Evolutionary conservation across 2,797 vertebrate genomes (phyloP).

Genomic region (Morelia viridis): DNA sequence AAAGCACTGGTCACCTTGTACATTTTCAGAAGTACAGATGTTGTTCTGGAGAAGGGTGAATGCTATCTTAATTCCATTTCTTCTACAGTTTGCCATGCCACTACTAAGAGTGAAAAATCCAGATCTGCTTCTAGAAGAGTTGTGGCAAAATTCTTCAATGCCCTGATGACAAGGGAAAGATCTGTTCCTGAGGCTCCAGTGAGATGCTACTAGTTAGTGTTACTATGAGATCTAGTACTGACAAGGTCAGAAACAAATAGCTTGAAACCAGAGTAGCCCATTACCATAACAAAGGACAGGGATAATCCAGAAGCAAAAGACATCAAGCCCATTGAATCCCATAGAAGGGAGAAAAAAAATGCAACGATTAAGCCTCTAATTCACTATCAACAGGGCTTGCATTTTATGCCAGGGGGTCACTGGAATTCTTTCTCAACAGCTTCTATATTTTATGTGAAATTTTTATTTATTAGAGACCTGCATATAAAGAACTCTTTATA

Average conservation of each 20-base stretch:
- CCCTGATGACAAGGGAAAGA: background rate
- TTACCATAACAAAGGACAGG: too few relatives aligned
- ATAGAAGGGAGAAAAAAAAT: background rate
- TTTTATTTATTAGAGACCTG: background rate
- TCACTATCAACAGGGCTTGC: background rate
- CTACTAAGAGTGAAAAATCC: too few relatives aligned
- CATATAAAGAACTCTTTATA: background rate
- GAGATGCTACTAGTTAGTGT: background rate
- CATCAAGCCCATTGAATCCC: background rate
- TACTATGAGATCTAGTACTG: too few relatives aligned
- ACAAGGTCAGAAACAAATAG: too few relatives aligned
- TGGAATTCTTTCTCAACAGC: background rate
- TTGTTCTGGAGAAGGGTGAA: too few relatives aligned
- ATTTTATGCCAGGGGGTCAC: background rate
- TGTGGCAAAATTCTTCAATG: too few relatives aligned
- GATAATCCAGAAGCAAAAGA: background rate
- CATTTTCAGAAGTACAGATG: too few relatives aligned
- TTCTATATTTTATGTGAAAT: background rate
- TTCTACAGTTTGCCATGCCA: too few relatives aligned
- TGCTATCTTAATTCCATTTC: too few relatives aligned
- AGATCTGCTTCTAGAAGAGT: too few relatives aligned
- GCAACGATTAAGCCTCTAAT: background rate
- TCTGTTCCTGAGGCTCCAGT: background rate
- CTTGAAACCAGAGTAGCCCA: too few relatives aligned
- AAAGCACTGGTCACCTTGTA: too few relatives aligned